These are phyloP conservation scores for Oscheius myriophilus DNA, from an alignment of 2,888 invertebrate genomes.

Conservation along the genomic window DNA sequence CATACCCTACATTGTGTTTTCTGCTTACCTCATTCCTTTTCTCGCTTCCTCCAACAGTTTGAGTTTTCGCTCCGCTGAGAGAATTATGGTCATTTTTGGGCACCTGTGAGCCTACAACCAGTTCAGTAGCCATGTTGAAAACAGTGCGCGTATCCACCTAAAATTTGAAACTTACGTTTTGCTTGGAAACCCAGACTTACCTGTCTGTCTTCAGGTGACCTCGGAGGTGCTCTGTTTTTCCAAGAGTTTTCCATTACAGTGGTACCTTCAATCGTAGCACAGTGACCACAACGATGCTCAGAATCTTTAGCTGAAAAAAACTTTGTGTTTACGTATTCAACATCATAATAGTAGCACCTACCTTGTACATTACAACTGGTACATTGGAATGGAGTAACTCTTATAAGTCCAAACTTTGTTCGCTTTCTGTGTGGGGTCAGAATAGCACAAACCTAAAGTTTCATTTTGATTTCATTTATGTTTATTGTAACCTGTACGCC, in stretches of 20 bases:
- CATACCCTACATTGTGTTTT: not conserved
- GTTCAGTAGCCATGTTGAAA: slow-evolving; percentile 21
- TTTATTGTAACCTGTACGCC: slow-evolving; percentile 53
- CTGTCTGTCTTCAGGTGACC: slow-evolving; percentile 11
- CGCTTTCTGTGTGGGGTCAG: slow-evolving; percentile 44
- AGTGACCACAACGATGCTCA: slow-evolving; percentile 47
- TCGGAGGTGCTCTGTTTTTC: slow-evolving; percentile 24
- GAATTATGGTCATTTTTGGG: not conserved
- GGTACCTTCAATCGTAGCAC: slow-evolving; percentile 52
- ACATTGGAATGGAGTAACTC: slow-evolving; percentile 63
- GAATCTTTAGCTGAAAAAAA: slow-evolving; percentile 1
- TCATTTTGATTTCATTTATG: not conserved
- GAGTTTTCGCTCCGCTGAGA: slow-evolving; percentile 10
- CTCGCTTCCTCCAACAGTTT: slow-evolving; percentile 1
- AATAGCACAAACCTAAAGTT: slow-evolving; percentile 51
- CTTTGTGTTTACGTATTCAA: too few relatives aligned
- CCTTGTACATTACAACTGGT: slow-evolving; percentile 50
- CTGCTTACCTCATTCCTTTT: not conserved
- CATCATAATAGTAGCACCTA: too few relatives aligned
- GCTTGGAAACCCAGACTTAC: not conserved
- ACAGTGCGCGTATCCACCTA: slow-evolving; percentile 17
- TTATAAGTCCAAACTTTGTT: slow-evolving; percentile 60
- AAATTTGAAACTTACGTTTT: not conserved
- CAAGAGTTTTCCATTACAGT: slow-evolving; percentile 42
- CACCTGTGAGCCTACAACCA: slow-evolving; percentile 1